Evolutionary conservation across 1,140 invertebrate species (phyloP), one percentile per base, ranked within the genome.

Genomic region (Camponotus vicinus): DNA sequence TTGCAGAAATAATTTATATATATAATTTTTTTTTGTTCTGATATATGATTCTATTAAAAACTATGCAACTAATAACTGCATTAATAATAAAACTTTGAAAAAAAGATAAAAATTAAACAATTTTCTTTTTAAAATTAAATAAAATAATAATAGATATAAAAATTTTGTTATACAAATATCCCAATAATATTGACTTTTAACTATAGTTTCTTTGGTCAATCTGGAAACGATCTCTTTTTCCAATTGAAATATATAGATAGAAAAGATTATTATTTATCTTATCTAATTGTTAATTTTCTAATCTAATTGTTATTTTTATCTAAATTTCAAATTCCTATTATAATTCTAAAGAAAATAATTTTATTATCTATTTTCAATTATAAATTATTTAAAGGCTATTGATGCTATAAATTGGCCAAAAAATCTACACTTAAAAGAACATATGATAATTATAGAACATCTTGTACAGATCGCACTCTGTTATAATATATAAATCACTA

Each of bases 401-500:
- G 8, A 15, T 11, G 15, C 5, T 3, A 21, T 8, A 18, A 27
- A 57, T 21, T 27, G 3, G 0, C 18, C 27, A 63, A 77, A 77
- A 15, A 77, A 34, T 42, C 11, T 75, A 59, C 8, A 75, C 6
- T 75, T 40, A 40, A 75, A 57, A 75, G 13, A 57, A 75, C 11
- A 11, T 7, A 3, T 57, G 4, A 9, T 75, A 21, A 57, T 59
- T 75, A 27, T 71, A 42, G 18, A 73, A 61, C 13, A 71, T 52
- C 7, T 3, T n/a, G 11, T 15, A 73, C 15, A 61, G 45, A 34
- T 49, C 42, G 18, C 15, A 84, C 13, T n/a, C 40, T 69, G 15
- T 69, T 42, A 45, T 86, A 67, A 42, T 83, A 45, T 2, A 45
- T 45, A 73, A 89, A 82, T 70, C 52, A 63, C 34, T 79, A 70